phyloP scores from a whole-genome alignment of 2,888 invertebrate genomes.

The Mesorhabditis sp. region DNA sequence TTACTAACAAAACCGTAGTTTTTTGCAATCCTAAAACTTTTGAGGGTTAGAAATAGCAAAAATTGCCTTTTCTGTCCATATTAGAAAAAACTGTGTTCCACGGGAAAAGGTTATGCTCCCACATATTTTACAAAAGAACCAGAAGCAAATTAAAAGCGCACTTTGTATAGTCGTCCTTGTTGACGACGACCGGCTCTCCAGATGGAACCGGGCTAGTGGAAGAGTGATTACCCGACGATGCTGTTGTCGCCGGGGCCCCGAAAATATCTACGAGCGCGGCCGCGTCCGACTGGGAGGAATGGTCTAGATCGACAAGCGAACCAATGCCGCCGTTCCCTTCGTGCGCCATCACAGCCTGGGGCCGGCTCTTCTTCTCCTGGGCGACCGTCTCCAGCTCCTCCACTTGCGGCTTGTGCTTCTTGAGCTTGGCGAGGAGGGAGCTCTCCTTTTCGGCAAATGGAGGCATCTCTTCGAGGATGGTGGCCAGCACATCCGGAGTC shows the following conservation, averaged over 20 bases:
- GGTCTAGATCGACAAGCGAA: conserved; percentile 29
- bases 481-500: conserved; percentile 83
- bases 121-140: no score
- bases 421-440: conserved; percentile 90
- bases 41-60: no score
- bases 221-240: conserved; percentile 21
- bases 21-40: no score
- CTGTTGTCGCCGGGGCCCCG: conserved; percentile 13
- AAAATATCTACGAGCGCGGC: conserved; percentile 17
- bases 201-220: neutral
- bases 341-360: conserved; percentile 27
- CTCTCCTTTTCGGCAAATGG: conserved; percentile 92
- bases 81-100: neutral
- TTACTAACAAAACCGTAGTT: no score
- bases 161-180: conserved; percentile 25
- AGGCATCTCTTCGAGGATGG: conserved; percentile 91
- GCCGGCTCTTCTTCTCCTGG: conserved; percentile 55
- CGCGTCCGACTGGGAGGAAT: conserved; percentile 4
- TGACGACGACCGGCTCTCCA: conserved; percentile 21
- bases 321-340: conserved; percentile 12
- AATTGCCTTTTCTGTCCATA: neutral
- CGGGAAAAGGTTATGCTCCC: no score
- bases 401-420: conserved; percentile 94
- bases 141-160: neutral
- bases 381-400: conserved; percentile 67